These are phyloP conservation scores for Amiota mariae DNA, from an alignment of 2,888 invertebrate genomes.

Conservation along the genomic window DNA sequence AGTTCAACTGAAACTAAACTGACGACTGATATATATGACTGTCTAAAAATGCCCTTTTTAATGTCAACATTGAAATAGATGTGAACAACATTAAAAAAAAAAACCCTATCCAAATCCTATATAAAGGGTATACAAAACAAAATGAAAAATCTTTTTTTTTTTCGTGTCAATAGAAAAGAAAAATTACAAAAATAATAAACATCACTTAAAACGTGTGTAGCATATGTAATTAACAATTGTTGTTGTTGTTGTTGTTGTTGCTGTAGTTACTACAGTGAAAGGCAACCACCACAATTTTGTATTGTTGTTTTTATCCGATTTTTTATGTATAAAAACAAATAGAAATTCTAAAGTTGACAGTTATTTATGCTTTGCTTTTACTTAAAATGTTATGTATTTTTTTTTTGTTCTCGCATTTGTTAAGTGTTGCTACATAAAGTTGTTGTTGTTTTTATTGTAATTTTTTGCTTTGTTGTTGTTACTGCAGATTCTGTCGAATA, in stretches of 20 bases:
- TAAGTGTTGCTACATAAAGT: background rate
- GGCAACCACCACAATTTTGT: background rate
- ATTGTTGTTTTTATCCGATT: background rate
- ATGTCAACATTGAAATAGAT: too few species aligned
- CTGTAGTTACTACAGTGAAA: background rate
- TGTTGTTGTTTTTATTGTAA: conserved; percentile 1
- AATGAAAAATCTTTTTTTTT: too few species aligned
- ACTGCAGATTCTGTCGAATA: background rate
- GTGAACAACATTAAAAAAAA: too few species aligned
- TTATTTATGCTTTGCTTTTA: conserved; percentile 16
- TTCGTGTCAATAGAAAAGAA: too few species aligned
- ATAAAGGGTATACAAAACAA: too few species aligned
- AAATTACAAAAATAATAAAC: conserved; percentile 34
- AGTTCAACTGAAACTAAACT: too few species aligned
- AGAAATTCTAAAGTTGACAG: background rate
- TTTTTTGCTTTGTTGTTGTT: background rate
- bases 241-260: conserved; percentile 8
- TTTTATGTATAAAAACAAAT: background rate
- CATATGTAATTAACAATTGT: conserved; percentile 45
- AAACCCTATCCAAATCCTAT: too few species aligned
- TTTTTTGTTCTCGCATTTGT: background rate
- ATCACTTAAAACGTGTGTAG: conserved; percentile 55
- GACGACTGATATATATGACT: too few species aligned
- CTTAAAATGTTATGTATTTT: conserved; percentile 24
- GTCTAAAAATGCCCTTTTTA: too few species aligned